Percentiles rank a stretch among this genome's conserved stretches.
Conservation (phyloP, 2,797 vertebrate genomes). For the Thunnus albacares region DNA sequence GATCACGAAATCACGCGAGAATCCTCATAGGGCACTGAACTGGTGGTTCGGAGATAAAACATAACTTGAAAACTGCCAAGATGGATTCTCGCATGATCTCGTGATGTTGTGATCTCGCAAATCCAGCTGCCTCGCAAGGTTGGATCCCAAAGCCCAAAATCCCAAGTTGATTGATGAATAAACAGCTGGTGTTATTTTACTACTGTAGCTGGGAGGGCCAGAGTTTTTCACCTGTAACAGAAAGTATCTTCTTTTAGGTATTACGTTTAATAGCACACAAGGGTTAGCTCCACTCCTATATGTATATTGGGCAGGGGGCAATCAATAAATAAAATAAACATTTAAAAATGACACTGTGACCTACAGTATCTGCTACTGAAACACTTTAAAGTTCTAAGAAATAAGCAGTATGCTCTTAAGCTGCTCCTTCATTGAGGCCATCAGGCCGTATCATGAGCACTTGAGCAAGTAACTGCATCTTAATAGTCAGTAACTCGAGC, state of each 20-base stretch:
- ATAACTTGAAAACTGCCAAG: no score
- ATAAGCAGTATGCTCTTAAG: constrained; percentile 14
- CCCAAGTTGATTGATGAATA: no score
- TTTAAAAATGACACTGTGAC: background rate
- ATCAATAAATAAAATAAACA: background rate
- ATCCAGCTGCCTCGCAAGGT: no score
- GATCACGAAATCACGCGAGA: no score
- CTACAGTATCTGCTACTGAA: no score
- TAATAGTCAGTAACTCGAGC: constrained; percentile 51
- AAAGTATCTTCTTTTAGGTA: background rate
- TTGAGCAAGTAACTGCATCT: constrained; percentile 57
- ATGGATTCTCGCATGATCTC: no score
- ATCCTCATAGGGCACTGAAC: background rate
- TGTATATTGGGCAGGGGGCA: background rate
- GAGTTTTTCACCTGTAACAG: background rate
- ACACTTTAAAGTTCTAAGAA: background rate
- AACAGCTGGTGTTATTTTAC: no score
- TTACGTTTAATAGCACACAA: background rate
- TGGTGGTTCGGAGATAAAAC: no score
- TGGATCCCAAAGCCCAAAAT: no score
- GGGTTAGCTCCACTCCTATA: background rate
- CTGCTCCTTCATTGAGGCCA: constrained; percentile 54
- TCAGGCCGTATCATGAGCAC: constrained; percentile 42
- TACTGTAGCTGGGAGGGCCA: no score
- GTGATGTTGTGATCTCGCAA: no score